Evolutionary conservation across 1,140 invertebrate genomes (phyloP).

Genomic region (Conus betulinus): DNA sequence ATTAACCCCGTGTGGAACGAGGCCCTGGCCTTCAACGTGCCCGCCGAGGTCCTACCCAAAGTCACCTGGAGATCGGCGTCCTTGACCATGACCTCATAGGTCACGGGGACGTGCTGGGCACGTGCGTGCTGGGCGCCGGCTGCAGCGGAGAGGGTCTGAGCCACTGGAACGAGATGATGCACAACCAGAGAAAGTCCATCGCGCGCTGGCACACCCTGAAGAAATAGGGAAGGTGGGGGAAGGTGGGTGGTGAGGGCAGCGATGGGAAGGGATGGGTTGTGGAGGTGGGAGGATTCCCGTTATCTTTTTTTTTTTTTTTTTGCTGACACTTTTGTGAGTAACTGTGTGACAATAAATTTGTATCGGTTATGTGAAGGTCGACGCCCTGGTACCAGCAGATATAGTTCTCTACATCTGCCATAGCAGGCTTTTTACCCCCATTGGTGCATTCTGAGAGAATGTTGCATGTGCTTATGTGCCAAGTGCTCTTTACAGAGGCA

Average conservation of each 20-base stretch:
- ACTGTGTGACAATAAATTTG: neutral
- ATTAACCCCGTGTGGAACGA: slow-evolving; percentile 81
- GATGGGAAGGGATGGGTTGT: too few species aligned
- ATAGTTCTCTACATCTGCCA: too few species aligned
- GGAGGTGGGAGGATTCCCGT: too few species aligned
- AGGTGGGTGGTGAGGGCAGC: too few species aligned
- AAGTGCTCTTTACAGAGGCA: too few species aligned
- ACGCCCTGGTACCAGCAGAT: too few species aligned
- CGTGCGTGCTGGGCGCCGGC: slow-evolving; percentile 70
- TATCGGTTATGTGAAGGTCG: neutral
- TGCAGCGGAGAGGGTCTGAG: slow-evolving; percentile 83
- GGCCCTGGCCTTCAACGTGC: slow-evolving; percentile 80
- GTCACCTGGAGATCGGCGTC: slow-evolving; percentile 65
- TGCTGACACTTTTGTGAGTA: neutral
- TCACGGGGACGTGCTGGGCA: slow-evolving; percentile 65
- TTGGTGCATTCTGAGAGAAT: too few species aligned
- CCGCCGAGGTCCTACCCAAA: slow-evolving; percentile 70
- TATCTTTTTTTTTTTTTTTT: too few species aligned
- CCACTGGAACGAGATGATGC: slow-evolving; percentile 90
- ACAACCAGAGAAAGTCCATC: slow-evolving; percentile 86
- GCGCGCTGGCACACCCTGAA: slow-evolving; percentile 91
- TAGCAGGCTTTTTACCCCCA: too few species aligned
- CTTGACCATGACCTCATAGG: slow-evolving; percentile 69
- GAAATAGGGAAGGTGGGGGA: slow-evolving; percentile 65
- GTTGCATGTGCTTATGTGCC: too few species aligned